Conservation (phyloP, 2,888 invertebrate species). For the Neocrepidodera transversa region DNA sequence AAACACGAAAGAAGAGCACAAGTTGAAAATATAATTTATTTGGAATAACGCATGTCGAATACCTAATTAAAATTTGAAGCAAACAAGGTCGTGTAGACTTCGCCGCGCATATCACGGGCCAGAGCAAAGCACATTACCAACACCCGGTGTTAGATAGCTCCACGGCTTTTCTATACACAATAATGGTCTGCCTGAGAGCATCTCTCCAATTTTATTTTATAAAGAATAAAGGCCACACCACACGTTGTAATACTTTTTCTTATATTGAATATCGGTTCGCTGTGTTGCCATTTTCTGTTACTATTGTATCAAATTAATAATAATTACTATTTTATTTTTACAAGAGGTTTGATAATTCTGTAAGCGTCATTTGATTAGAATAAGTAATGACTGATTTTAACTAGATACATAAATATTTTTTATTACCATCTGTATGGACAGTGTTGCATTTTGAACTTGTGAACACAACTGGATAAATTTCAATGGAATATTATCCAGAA, state of each 20-base stretch:
- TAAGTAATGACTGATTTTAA: too few relatives aligned
- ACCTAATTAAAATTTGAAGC: conserved; percentile 59
- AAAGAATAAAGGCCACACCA: conserved; percentile 18
- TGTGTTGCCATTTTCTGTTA: neutral
- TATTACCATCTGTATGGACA: too few relatives aligned
- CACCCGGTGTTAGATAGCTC: conserved; percentile 53
- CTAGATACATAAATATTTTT: too few relatives aligned
- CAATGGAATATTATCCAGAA: too few relatives aligned
- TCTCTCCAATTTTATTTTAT: conserved; percentile 28
- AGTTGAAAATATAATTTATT: conserved; percentile 53
- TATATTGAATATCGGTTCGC: conserved; percentile 12
- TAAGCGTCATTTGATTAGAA: too few relatives aligned
- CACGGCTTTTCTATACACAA: conserved; percentile 25
- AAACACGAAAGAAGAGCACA: conserved; percentile 27
- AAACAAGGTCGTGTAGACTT: conserved; percentile 43
- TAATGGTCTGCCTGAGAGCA: conserved; percentile 25
- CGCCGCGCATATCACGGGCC: conserved; percentile 9
- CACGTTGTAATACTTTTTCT: conserved; percentile 25
- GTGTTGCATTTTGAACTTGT: too few relatives aligned
- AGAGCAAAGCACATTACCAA: conserved; percentile 55
- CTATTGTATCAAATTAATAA: too few relatives aligned
- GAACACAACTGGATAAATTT: too few relatives aligned
- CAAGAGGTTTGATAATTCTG: too few relatives aligned
- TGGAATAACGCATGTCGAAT: conserved; percentile 58
- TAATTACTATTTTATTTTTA: too few relatives aligned